Conservation (phyloP, 2,797 vertebrate species). For the Lycodopsis pacificus region DNA sequence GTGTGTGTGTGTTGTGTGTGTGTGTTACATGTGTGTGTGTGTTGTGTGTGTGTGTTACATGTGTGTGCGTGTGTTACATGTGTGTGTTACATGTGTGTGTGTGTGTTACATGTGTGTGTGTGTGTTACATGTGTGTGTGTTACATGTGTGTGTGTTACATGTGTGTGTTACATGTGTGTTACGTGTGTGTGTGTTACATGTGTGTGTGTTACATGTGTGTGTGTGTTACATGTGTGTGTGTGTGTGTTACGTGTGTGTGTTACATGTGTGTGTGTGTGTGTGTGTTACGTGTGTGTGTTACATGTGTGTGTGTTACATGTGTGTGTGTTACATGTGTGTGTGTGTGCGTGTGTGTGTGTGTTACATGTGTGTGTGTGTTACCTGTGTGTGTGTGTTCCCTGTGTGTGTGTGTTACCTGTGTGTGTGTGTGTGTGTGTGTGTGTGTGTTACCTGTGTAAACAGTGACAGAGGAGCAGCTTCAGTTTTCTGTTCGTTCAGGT, state of each 20-base stretch:
- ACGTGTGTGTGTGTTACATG: neutral
- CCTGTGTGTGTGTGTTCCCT: conserved; percentile 72
- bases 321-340: neutral
- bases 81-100: conserved; percentile 35
- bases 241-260: neutral
- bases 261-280: too few relatives aligned
- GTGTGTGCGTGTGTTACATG: conserved; percentile 68
- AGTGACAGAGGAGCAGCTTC: conserved; percentile 72
- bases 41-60: conserved; percentile 27
- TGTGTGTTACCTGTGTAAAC: conserved; percentile 79
- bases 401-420: conserved; percentile 71
- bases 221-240: conserved; percentile 73
- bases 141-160: too few relatives aligned
- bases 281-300: conserved; percentile 57
- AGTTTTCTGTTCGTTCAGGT: conserved; percentile 78
- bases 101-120: neutral
- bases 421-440: conserved; percentile 21
- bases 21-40: too few relatives aligned
- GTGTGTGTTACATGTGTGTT: conserved; percentile 74
- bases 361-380: conserved; percentile 38
- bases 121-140: neutral
- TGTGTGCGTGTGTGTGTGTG: neutral
- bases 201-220: too few relatives aligned
- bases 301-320: conserved; percentile 72
- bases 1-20: too few relatives aligned